phyloP scores from a whole-genome alignment of 1,140 invertebrate species.

The Leptopilina clavipes region DNA sequence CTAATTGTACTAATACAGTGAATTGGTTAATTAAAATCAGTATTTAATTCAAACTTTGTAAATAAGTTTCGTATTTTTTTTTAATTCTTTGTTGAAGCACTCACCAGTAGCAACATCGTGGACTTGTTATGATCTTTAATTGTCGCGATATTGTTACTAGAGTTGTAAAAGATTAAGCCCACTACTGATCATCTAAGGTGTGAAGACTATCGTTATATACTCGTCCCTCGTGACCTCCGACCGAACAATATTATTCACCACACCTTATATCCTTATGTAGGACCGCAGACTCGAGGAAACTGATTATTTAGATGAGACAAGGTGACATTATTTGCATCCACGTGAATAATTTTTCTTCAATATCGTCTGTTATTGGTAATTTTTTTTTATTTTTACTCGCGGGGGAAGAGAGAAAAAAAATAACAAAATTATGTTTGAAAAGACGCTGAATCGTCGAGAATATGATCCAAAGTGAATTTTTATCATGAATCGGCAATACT shows the following conservation, averaged over 20 bases:
- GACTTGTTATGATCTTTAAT: not conserved
- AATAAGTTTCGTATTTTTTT: no score
- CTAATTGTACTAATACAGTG: no score
- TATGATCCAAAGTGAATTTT: not conserved
- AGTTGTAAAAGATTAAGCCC: conserved; percentile 6
- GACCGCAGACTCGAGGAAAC: conserved; percentile 24
- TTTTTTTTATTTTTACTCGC: not conserved
- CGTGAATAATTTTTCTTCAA: conserved; percentile 17
- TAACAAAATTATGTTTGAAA: not conserved
- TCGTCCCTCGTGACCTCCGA: conserved; percentile 55
- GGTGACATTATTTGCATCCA: conserved; percentile 18
- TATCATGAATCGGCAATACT: no score
- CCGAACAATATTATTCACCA: conserved; percentile 54
- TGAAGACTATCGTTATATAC: conserved; percentile 56
- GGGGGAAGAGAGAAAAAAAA: not conserved
- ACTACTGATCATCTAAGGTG: conserved; percentile 56
- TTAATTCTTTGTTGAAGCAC: not conserved
- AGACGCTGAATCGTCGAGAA: not conserved
- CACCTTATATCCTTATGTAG: conserved; percentile 43
- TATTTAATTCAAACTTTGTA: no score
- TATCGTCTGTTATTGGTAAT: not conserved
- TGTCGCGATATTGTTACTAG: conserved; percentile 15
- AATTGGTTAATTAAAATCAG: no score
- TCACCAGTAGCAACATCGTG: conserved; percentile 19
- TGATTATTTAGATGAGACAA: conserved; percentile 30